Percentiles rank a stretch among this genome's conserved stretches.
Conservation (phyloP, 2,113 vertebrate species). For the Pimephales promelas region DNA sequence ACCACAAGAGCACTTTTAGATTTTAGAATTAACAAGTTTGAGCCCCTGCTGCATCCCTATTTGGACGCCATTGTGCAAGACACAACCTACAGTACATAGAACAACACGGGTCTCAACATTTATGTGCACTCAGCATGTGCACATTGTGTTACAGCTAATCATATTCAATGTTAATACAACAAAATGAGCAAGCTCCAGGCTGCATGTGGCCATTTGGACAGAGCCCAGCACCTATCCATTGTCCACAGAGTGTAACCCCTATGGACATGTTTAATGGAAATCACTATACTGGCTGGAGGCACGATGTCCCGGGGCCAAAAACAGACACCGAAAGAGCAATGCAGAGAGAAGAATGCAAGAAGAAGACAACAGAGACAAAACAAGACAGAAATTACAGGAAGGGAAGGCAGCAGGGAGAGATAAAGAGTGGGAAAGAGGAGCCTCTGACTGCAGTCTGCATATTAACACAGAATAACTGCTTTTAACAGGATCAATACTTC, state of each 20-base stretch:
- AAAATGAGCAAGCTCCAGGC: background rate
- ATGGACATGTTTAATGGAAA: constrained; percentile 58
- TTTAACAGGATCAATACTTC: constrained; percentile 43
- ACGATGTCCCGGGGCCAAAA: constrained; percentile 31
- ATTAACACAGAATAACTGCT: constrained; percentile 51
- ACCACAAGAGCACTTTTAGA: background rate
- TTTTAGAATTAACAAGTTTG: background rate
- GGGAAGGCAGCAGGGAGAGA: constrained; percentile 21
- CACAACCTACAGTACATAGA: background rate
- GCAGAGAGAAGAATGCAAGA: background rate
- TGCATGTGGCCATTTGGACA: constrained; percentile 25
- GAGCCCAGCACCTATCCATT: constrained; percentile 37
- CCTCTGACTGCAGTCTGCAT: constrained; percentile 38
- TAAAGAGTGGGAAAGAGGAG: background rate
- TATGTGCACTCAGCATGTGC: background rate
- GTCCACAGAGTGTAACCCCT: constrained; percentile 39
- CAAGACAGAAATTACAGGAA: constrained; percentile 40
- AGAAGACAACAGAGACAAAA: constrained; percentile 11
- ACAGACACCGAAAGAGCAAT: constrained; percentile 13
- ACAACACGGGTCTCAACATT: background rate
- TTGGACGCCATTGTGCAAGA: background rate
- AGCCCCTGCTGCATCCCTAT: background rate
- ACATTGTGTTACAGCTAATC: constrained; percentile 29
- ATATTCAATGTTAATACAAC: constrained; percentile 25
- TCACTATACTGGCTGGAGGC: constrained; percentile 41